Base-by-base conservation (phyloP, 2,113 vertebrate species). In the Lampris incognitus region DNA sequence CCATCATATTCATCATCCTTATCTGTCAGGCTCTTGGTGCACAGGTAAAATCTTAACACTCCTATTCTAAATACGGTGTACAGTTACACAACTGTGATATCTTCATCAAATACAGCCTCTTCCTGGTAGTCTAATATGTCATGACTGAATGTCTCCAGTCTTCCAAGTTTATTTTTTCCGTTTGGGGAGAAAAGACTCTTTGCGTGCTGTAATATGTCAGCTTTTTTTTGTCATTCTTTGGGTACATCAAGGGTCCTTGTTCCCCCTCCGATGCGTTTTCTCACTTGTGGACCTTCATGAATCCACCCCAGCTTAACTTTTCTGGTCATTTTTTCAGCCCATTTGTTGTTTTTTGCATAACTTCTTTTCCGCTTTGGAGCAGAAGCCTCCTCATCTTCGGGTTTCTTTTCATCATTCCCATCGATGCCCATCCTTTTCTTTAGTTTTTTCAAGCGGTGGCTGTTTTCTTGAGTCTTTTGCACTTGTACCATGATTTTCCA, bases 241-340 rank as follows among this genome's bases (percentile, higher is more conserved):
- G 49, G 10, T 9, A 50, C 10, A 50, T 50, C 49, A 9, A 50
- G 13, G 24, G 24, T 36, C 11, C 50, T 54, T 48, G 60, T 74
- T 11, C 60, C 61, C 37, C 62, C 49, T 42, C 71, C 71, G 64
- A 5, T 10, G 5, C 51, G 40, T n/a, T 62, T 72, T 52, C 58
- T 51, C 2, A 73, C 69, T 72, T 72, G 69, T 72, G 50, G 51
- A 58, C 55, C 44, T 6, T 62, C 58, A 72, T 72, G 69, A 1
- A 72, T 61, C 69, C 69, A 72, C 57, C 69, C 59, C 41, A 72
- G 62, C 41, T 50, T 9, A 9, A 50, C 10, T 50, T 50, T 50
- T 50, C 49, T 50, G 7, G 49, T 50, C 9, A 10, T 50, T 9
- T 50, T 50, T 9, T 9, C 7, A 9, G 49, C 49, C 49, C 49